Evolutionary conservation across 1,140 invertebrate species (phyloP).

Genomic region (Pachyrhynchus sulphureomaculatus): DNA sequence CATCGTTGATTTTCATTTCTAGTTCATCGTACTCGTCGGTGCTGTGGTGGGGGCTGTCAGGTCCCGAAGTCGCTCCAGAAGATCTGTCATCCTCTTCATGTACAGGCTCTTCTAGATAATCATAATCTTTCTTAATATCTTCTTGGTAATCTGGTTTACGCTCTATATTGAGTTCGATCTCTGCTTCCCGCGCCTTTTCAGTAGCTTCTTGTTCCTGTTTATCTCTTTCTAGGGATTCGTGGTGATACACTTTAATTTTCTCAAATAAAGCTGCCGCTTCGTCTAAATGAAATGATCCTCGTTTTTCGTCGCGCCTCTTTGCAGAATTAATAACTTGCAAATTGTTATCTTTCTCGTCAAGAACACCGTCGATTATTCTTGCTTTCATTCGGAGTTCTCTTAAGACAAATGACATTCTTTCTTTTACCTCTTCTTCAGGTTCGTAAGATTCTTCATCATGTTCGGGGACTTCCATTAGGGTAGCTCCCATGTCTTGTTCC

Average conservation of each 20-base stretch:
- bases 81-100: conserved; percentile 56
- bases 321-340: conserved; percentile 50
- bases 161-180: too few species aligned
- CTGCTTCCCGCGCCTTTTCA: conserved; percentile 35
- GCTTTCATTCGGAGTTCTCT: conserved; percentile 71
- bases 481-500: conserved; percentile 63
- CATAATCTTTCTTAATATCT: conserved; percentile 45
- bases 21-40: conserved; percentile 69
- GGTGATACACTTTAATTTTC: conserved; percentile 56
- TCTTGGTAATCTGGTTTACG: conserved; percentile 22
- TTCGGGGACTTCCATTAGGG: conserved; percentile 62
- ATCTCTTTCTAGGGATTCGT: conserved; percentile 29
- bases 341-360: conserved; percentile 46
- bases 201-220: conserved; percentile 43
- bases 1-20: conserved; percentile 41
- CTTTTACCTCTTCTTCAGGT: conserved; percentile 70
- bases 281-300: conserved; percentile 39
- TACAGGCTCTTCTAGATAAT: conserved; percentile 46
- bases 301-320: conserved; percentile 48
- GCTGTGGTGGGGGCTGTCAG: conserved; percentile 76
- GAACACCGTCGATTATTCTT: conserved; percentile 50
- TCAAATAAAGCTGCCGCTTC: conserved; percentile 49
- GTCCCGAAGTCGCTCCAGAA: conserved; percentile 83
- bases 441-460: conserved; percentile 54
- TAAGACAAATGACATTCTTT: conserved; percentile 75